A percentile compares a stretch with the other conserved stretches of the same genome.
Evolutionary conservation across 1,140 invertebrate species (phyloP).

Genomic region (Thalassaphorura encarpata): DNA sequence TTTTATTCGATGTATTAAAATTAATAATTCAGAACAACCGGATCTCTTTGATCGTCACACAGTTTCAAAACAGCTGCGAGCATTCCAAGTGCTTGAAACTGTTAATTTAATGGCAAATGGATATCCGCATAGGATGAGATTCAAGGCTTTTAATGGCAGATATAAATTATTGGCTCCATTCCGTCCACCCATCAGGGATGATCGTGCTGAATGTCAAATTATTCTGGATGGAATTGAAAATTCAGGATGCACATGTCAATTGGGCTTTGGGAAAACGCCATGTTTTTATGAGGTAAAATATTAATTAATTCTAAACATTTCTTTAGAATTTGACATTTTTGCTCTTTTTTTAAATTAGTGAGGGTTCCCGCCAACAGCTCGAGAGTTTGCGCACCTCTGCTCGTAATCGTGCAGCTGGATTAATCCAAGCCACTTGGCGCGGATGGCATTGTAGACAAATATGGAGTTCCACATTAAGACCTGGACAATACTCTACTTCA

Average conservation of each 20-base stretch:
- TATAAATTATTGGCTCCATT: conserved; percentile 73
- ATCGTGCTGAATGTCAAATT: conserved; percentile 66
- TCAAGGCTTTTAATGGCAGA: conserved; percentile 80
- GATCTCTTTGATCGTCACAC: conserved; percentile 67
- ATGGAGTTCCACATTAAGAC: conserved; percentile 52
- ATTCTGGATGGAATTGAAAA: conserved; percentile 55
- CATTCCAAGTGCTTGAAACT: conserved; percentile 86
- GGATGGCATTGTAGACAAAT: conserved; percentile 60
- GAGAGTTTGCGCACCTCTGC: conserved; percentile 68
- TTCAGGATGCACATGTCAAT: conserved; percentile 49
- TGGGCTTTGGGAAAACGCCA: conserved; percentile 88
- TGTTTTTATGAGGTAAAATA: conserved; percentile 43
- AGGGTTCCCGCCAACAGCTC: conserved; percentile 78
- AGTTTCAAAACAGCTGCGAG: conserved; percentile 74
- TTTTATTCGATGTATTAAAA: conserved; percentile 83
- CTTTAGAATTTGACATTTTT: conserved; percentile 6
- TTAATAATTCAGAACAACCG: conserved; percentile 63
- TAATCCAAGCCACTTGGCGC: conserved; percentile 71
- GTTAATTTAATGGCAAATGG: conserved; percentile 85
- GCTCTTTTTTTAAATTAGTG: too few relatives aligned
- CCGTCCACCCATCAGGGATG: conserved; percentile 59
- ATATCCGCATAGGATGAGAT: conserved; percentile 87
- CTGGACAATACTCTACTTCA: conserved; percentile 27
- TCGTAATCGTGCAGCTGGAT: conserved; percentile 58
- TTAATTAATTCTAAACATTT: not conserved